Evolutionary conservation across 2,113 vertebrate species (phyloP).

Genomic region (Pteropus alecto): DNA sequence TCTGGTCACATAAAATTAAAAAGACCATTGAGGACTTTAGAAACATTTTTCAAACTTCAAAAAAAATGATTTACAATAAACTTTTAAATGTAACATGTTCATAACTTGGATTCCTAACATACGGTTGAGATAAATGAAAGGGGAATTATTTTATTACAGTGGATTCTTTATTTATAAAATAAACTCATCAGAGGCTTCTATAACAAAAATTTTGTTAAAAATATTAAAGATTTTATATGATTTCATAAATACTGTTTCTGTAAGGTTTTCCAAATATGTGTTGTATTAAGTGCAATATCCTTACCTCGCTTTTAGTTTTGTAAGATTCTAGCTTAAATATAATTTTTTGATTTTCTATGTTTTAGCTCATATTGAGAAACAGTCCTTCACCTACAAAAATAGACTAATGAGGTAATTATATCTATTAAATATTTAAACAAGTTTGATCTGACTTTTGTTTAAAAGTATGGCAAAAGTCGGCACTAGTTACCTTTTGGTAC

Average conservation of each 20-base stretch:
- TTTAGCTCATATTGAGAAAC: constrained; percentile 37
- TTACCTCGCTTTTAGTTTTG: constrained; percentile 19
- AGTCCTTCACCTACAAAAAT: constrained; percentile 22
- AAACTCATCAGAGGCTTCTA: neutral
- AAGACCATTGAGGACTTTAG: neutral
- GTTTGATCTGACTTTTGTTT: constrained; percentile 15
- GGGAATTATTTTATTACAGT: neutral
- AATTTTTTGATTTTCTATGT: constrained; percentile 20
- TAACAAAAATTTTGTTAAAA: neutral
- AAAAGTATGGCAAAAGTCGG: constrained; percentile 31
- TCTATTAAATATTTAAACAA: constrained; percentile 25
- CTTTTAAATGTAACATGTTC: neutral
- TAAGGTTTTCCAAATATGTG: neutral
- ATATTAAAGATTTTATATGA: constrained; percentile 8
- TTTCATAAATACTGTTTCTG: neutral
- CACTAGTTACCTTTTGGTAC: neutral
- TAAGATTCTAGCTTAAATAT: neutral
- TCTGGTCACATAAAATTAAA: neutral
- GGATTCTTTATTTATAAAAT: neutral
- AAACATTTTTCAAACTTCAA: neutral
- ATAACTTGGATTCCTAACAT: neutral
- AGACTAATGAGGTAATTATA: constrained; percentile 6
- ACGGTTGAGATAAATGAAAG: constrained; percentile 19
- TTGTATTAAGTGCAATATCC: neutral
- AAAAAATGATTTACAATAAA: neutral